Evolutionary conservation across 2,888 invertebrate genomes (phyloP), one percentile per base, ranked within the genome.

Genomic region (Cotesia congregata): DNA sequence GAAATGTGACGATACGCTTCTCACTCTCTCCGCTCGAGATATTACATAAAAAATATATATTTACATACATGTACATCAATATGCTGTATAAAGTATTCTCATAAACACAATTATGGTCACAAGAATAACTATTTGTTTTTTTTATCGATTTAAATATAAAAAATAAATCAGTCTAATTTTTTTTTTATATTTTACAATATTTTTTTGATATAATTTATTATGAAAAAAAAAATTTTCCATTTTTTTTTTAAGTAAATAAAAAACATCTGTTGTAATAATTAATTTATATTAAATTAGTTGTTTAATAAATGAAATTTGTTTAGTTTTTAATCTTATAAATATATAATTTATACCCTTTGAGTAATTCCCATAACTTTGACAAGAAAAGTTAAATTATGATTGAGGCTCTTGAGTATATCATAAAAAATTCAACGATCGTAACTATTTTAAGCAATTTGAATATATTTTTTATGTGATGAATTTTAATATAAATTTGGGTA

Each of bases 1-100:
- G 38, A 65, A 65, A 65, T 65, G 38, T 65, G 7, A 30, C 65
- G 38, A 65, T 65, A 65, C 65, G 65, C 65, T 65, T 65, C 65
- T 30, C 65, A 30, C 65, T 65, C 65, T 65, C 65, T 30, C 6
- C 6, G 30, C 15, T 62, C 12, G 30, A 30, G 38, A 30, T 20
- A 65, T 65, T 65, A 65, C 38, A 38, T 30, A 65, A 65, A 17
- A 38, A 65, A 17, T 30, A 65, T 20, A 12, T 7, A 65, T 65
- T 65, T 65, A 30, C 65, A 65, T 65, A 65, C 30, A 65, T 20
- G 20, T 65, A 12, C 4, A 50, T 50, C 7, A 50, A 50, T 50
- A 12, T 4, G 9, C 12, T 50, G 12, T 50, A 50, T 12, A 50
- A 50, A 50, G 12, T 50, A 50, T 50, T 12, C 50, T 50, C 50